Conservation (phyloP, 2,797 vertebrate genomes). For the Anguilla pacifica region DNA sequence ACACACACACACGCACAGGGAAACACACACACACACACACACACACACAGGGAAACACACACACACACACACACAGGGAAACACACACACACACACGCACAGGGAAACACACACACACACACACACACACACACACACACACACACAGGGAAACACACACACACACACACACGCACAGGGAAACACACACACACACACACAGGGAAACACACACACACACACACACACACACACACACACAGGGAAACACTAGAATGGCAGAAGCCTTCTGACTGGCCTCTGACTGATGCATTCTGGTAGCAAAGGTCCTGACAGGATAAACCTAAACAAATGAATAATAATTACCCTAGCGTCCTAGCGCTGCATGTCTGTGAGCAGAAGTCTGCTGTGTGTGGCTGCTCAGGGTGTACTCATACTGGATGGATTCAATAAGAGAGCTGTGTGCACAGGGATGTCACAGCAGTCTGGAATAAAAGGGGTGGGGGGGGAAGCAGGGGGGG, state of each 20-base stretch:
- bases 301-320: neutral
- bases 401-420: neutral
- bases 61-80: too few relatives aligned
- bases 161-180: too few relatives aligned
- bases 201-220: too few relatives aligned
- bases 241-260: neutral
- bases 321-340: neutral
- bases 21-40: neutral
- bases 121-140: too few relatives aligned
- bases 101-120: too few relatives aligned
- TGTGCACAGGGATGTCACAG: neutral
- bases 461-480: neutral
- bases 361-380: neutral
- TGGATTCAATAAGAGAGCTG: neutral
- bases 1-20: neutral
- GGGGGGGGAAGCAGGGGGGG: neutral
- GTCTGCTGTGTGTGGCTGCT: neutral
- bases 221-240: neutral
- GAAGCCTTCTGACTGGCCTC: neutral
- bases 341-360: neutral
- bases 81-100: too few relatives aligned
- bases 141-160: neutral
- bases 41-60: too few relatives aligned
- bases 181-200: neutral
- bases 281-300: too few relatives aligned